Evolutionary conservation across 2,888 invertebrate genomes (phyloP).

Genomic region (Girardia tigrina): DNA sequence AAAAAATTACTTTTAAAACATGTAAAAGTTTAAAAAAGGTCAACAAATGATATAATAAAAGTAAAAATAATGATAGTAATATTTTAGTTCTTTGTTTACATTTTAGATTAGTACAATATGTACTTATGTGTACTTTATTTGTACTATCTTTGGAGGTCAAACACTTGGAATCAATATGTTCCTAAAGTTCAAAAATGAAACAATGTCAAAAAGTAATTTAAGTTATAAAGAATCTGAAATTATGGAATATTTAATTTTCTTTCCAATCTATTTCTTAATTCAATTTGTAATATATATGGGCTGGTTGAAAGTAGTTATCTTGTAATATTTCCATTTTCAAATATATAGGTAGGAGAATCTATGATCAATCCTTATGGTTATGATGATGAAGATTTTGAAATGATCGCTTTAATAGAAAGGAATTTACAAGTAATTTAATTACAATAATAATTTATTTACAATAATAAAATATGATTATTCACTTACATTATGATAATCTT

Average conservation of each 20-base stretch:
- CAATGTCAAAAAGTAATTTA: neutral
- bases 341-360: slow-evolving; percentile 61
- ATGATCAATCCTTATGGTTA: slow-evolving; percentile 85
- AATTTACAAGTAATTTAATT: slow-evolving; percentile 53
- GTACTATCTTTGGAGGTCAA: slow-evolving; percentile 7
- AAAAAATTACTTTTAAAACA: no score
- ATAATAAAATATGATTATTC: no score
- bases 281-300: slow-evolving; percentile 63
- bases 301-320: slow-evolving; percentile 52
- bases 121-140: neutral
- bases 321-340: neutral
- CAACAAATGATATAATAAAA: no score
- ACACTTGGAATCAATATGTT: neutral
- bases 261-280: slow-evolving; percentile 71
- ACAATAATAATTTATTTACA: no score
- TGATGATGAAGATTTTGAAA: slow-evolving; percentile 80
- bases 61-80: no score
- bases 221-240: neutral
- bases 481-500: no score
- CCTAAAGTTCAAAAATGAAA: neutral
- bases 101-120: neutral
- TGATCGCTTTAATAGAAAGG: slow-evolving; percentile 81
- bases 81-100: no score
- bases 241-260: slow-evolving; percentile 56
- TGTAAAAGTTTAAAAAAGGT: no score